Evolutionary conservation across 2,888 invertebrate genomes (phyloP), one percentile per base, ranked within the genome.

Genomic region (Aspidiotus destructor): DNA sequence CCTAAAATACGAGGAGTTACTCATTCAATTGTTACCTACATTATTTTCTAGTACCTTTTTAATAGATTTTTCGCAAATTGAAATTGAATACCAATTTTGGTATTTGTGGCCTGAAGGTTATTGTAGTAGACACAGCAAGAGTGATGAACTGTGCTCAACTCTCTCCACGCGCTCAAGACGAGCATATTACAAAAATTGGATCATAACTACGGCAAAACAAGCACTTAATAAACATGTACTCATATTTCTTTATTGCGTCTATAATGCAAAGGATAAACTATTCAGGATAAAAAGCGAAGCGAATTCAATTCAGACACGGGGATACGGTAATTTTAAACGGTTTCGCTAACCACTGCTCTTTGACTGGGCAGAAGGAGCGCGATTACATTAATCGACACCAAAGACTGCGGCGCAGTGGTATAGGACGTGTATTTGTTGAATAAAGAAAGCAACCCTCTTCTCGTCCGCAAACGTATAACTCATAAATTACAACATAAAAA

Each of bases 401-500:
- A n/a, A 28, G 28, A 28, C 28, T 28, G n/a, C n/a, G 28, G 52
- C 57, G 42, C 28, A 40, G 52, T 41, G 63, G 52, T 48, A 67
- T 52, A 67, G 57, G 17, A 28, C 17, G 44, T 57, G 40, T 52
- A 16, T 13, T 44, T 7, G 61, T 60, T 13, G 44, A 48, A 48
- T 44, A 52, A 57, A 42, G 28, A 44, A 44, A 60, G 58, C n/a
- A 28, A 67, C 57, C 58, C 67, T 58, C 67, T 42, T 40, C 28
- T 28, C 28, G 28, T 28, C 28, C 40, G 16, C 58, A 13, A 17
- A 8, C 16, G 17, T n/a, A 55, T 58, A 60, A 58, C 67, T 67
- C 67, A 67, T 67, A 67, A 67, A 67, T 67, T 60, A 67, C 57
- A 60, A 65, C 57, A 52, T 44, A 55, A 65, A 58, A 67, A 42